These are phyloP conservation scores for Subanguina moxae DNA, from an alignment of 1,140 invertebrate genomes.

Conservation along the genomic window DNA sequence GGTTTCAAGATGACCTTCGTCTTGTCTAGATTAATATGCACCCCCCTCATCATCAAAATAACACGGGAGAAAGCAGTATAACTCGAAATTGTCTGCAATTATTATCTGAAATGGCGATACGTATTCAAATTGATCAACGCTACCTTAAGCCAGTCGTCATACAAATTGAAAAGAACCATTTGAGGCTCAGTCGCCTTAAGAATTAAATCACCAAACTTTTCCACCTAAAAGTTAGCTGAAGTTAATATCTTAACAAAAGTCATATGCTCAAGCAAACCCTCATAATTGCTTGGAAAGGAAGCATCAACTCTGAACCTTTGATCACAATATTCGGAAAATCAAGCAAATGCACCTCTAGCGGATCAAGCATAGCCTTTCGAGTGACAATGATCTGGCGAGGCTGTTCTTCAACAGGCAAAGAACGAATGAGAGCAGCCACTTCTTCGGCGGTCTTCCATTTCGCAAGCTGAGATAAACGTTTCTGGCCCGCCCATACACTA, in stretches of 20 bases:
- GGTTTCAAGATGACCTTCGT: slow-evolving; percentile 97
- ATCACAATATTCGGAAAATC: slow-evolving; percentile 99
- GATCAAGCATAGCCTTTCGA: slow-evolving; percentile 97
- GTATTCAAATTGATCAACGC: slow-evolving; percentile 71
- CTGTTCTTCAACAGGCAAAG: slow-evolving; percentile 97
- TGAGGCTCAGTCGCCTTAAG: slow-evolving; percentile 98
- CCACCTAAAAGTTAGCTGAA: slow-evolving; percentile 65
- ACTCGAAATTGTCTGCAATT: slow-evolving; percentile 50
- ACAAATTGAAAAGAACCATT: slow-evolving; percentile 98
- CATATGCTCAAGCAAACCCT: slow-evolving; percentile 71
- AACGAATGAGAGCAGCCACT: slow-evolving; percentile 97
- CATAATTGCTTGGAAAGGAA: slow-evolving; percentile 97
- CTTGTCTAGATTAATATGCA: slow-evolving; percentile 97
- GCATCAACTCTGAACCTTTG: slow-evolving; percentile 94
- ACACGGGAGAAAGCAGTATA: slow-evolving; percentile 84
- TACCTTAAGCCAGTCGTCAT: slow-evolving; percentile 95
- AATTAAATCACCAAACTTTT: slow-evolving; percentile 98
- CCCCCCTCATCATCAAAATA: slow-evolving; percentile 87
- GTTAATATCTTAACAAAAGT: slow-evolving; percentile 44
- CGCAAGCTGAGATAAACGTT: slow-evolving; percentile 74
- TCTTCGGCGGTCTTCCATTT: slow-evolving; percentile 99
- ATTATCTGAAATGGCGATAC: slow-evolving; percentile 63
- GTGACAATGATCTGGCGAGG: slow-evolving; percentile 99
- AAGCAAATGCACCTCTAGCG: slow-evolving; percentile 92
- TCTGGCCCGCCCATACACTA: slow-evolving; percentile 92